Base-by-base conservation (phyloP, 2,797 vertebrate genomes). In the Hephaestus fuliginosus region DNA sequence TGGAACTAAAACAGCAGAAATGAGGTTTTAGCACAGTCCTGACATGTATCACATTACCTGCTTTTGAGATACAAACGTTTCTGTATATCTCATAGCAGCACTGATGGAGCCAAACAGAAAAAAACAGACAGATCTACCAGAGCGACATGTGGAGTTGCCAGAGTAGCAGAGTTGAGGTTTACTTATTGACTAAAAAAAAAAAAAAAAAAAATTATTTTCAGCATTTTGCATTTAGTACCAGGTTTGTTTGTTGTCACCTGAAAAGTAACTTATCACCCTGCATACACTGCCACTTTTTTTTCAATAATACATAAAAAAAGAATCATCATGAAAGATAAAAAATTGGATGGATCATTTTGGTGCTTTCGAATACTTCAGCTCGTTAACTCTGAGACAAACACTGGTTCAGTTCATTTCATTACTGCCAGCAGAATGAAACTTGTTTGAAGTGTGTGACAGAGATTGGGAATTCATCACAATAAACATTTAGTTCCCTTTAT, bases 401-500 rank as follows among this genome's bases (percentile, higher is more conserved):
- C 3, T 0, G 30, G 18, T 56, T 80, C 49, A 8, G 44, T 46
- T 49, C 17, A 41, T 25, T 80, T 73, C 46, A 78, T 46, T 10
- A 6, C 9, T 71, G 43, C 20, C 61, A 80, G 44, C 4, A 0
- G 43, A 78, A 30, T 60, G 3, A 80, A 7, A 52, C 49, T 30
- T 20, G 60, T 48, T 56, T 75, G 39, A 76, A 57, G 61, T 51
- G 58, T 25, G 33, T 57, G 33, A 80, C 15, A 46, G 56, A 73
- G 56, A 78, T 22, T 36, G 57, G 20, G 12, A 44, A 83, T 72
- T 68, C 52, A 71, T 80, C 53, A 76, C 75, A 58, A 69, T 60
- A 68, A 82, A 85, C 83, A 74, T 55, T 70, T 51, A 33, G 10
- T n/a, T 79, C 25, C 62, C n/a, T 78, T 82, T 70, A 2, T 43